phyloP scores from a whole-genome alignment of 1,140 invertebrate genomes.

The Callitettix versicolor region DNA sequence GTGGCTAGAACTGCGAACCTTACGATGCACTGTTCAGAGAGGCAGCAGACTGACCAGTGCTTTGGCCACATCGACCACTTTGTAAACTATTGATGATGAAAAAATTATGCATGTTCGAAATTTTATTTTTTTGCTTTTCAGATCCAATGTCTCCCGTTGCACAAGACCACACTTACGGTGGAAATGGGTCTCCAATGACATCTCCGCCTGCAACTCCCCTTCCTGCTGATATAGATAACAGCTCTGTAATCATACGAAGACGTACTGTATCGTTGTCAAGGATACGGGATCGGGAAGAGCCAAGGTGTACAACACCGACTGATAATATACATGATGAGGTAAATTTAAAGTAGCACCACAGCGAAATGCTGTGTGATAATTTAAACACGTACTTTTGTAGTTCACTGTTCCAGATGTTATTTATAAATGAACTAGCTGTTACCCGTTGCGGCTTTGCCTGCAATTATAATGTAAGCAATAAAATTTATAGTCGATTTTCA shows the following conservation, averaged over 20 bases:
- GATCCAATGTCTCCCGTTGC: conserved; percentile 44
- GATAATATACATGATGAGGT: conserved; percentile 5
- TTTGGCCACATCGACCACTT: no score
- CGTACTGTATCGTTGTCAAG: conserved; percentile 39
- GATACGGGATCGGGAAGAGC: background rate
- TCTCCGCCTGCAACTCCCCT: conserved; percentile 47
- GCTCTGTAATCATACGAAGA: conserved; percentile 29
- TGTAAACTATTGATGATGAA: no score
- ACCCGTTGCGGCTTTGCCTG: no score
- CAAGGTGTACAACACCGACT: background rate
- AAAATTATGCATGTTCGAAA: no score
- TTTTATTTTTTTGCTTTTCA: conserved; percentile 20
- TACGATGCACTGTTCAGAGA: no score
- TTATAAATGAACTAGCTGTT: no score
- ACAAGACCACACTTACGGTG: conserved; percentile 36
- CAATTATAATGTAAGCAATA: no score
- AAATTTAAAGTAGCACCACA: background rate
- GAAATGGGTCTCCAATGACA: conserved; percentile 40
- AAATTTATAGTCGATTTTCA: no score
- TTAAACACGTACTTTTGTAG: background rate
- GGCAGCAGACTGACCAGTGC: no score
- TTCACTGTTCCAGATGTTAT: background rate
- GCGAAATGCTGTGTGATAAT: background rate
- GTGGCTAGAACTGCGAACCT: no score
- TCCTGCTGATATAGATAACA: conserved; percentile 25